Percentiles rank a stretch among this genome's conserved stretches.
phyloP scores from a whole-genome alignment of 2,797 vertebrate genomes.

The Channallabes apus region DNA sequence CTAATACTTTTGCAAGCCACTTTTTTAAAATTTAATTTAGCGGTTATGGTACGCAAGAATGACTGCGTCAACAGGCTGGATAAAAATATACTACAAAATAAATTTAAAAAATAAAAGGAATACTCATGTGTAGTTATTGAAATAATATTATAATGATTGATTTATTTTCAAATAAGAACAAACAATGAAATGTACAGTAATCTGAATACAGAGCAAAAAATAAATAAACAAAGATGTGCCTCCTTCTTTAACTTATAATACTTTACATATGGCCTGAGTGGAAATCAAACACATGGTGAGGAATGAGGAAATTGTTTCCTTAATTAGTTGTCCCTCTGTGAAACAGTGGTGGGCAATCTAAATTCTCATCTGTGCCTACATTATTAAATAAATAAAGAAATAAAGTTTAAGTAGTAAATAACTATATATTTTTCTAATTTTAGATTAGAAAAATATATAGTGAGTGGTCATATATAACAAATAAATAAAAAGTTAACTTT shows the following conservation, averaged over 20 bases:
- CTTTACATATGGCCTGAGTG: not conserved
- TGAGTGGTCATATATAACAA: too few relatives aligned
- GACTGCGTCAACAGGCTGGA: too few relatives aligned
- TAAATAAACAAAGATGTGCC: not conserved
- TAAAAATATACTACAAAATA: not conserved
- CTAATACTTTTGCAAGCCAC: too few relatives aligned
- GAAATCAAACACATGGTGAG: not conserved
- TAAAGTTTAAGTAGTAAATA: not conserved
- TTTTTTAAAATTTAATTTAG: too few relatives aligned
- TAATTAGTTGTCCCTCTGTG: not conserved
- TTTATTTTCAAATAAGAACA: not conserved
- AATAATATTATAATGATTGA: not conserved
- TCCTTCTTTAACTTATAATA: not conserved
- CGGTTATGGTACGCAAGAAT: too few relatives aligned
- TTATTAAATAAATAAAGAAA: constrained; percentile 11
- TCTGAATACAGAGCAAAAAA: not conserved
- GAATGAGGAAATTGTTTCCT: not conserved
- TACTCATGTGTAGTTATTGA: too few relatives aligned
- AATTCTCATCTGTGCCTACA: not conserved
- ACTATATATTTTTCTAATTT: not conserved
- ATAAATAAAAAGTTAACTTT: too few relatives aligned
- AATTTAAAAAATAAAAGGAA: not conserved
- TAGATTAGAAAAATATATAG: too few relatives aligned
- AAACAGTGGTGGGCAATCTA: not conserved
- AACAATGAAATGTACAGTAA: not conserved